These are phyloP conservation scores for Volucella inflata DNA, from an alignment of 2,888 invertebrate species.

Conservation along the genomic window DNA sequence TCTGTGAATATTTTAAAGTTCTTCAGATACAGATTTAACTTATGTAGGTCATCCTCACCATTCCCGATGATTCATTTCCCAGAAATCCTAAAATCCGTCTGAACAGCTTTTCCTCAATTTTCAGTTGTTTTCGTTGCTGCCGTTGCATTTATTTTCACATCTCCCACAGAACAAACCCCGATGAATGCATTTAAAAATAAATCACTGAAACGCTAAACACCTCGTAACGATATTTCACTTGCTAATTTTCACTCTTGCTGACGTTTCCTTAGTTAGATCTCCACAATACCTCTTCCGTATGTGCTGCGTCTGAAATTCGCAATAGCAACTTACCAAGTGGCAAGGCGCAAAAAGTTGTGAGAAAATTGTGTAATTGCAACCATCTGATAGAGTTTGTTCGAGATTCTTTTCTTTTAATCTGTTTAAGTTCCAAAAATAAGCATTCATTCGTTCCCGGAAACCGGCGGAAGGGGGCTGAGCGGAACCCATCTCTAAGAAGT, in stretches of 20 bases:
- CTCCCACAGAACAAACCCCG: too few species aligned
- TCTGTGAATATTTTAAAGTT: too few species aligned
- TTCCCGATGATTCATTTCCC: too few species aligned
- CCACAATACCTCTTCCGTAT: slow-evolving; percentile 56
- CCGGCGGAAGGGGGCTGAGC: slow-evolving; percentile 13
- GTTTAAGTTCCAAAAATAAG: slow-evolving; percentile 63
- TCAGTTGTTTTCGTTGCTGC: too few species aligned
- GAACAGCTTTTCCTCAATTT: neutral
- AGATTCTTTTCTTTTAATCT: slow-evolving; percentile 45
- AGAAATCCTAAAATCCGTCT: too few species aligned
- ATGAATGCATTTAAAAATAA: slow-evolving; percentile 1
- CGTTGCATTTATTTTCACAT: neutral
- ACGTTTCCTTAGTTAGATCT: slow-evolving; percentile 10
- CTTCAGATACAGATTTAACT: too few species aligned
- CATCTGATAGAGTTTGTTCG: slow-evolving; percentile 64
- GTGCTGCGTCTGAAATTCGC: slow-evolving; percentile 26
- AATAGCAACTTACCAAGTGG: slow-evolving; percentile 37
- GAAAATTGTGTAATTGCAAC: slow-evolving; percentile 69
- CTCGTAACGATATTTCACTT: slow-evolving; percentile 56
- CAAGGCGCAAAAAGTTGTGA: slow-evolving; percentile 33
- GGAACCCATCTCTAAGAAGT: slow-evolving; percentile 4
- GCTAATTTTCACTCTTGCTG: slow-evolving; percentile 28
- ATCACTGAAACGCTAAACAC: slow-evolving; percentile 3
- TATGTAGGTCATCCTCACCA: too few species aligned
- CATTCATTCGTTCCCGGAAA: slow-evolving; percentile 50